Conservation (phyloP, 2,797 vertebrate species). For the Phylloscopus collybita region DNA sequence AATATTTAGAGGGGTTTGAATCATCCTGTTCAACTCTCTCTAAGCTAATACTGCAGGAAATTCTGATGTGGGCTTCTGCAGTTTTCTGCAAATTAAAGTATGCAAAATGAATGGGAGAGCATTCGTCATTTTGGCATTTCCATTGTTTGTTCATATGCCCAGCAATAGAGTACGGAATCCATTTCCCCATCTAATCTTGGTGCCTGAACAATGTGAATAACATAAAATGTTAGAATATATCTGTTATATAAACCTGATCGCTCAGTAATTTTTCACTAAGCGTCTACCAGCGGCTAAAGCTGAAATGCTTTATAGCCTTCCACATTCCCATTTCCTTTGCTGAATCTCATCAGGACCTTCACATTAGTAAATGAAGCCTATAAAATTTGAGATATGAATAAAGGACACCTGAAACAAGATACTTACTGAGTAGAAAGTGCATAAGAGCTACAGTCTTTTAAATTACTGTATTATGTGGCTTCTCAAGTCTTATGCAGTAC, state of each 20-base stretch:
- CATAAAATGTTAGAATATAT: slow-evolving; percentile 66
- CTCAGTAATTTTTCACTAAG: slow-evolving; percentile 50
- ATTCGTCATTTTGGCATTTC: slow-evolving; percentile 82
- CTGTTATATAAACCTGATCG: slow-evolving; percentile 35
- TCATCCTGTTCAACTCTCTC: background rate
- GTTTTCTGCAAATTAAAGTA: slow-evolving; percentile 41
- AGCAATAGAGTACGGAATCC: slow-evolving; percentile 39
- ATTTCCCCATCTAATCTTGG: slow-evolving; percentile 64
- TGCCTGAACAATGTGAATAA: slow-evolving; percentile 71
- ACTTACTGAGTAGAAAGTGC: background rate
- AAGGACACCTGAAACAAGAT: slow-evolving; percentile 40
- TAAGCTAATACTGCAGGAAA: slow-evolving; percentile 35
- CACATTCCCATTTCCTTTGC: slow-evolving; percentile 38
- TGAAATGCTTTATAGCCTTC: slow-evolving; percentile 35
- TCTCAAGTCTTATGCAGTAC: background rate
- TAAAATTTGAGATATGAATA: slow-evolving; percentile 52
- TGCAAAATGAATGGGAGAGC: slow-evolving; percentile 58
- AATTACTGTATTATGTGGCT: background rate
- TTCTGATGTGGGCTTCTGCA: slow-evolving; percentile 2
- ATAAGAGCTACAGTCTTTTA: slow-evolving; percentile 25
- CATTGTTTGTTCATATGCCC: slow-evolving; percentile 67
- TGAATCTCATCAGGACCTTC: slow-evolving; percentile 52
- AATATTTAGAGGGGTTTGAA: slow-evolving; percentile 30
- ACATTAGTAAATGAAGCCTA: slow-evolving; percentile 33
- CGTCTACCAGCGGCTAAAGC: slow-evolving; percentile 3